These are phyloP conservation scores for Sigmodon hispidus DNA, from an alignment of 2,113 vertebrate genomes.

Conservation along the genomic window DNA sequence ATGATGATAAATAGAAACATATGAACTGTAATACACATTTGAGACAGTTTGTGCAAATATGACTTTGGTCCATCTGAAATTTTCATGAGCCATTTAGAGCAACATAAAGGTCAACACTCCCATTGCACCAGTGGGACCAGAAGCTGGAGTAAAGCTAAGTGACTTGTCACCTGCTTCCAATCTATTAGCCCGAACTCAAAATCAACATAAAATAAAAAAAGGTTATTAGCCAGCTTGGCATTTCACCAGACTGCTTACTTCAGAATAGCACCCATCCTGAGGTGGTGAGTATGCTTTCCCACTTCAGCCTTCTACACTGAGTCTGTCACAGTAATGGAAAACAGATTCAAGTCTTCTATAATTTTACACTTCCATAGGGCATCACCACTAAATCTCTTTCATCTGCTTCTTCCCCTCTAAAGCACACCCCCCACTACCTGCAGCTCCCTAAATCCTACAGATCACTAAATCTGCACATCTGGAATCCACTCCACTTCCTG, in stretches of 20 bases:
- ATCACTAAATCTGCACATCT: background rate
- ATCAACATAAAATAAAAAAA: background rate
- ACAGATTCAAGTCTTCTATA: background rate
- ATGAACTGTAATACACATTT: background rate
- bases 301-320: background rate
- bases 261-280: background rate
- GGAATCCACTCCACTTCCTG: background rate
- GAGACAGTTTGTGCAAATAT: background rate
- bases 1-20: background rate
- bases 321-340: background rate
- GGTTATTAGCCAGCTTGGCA: background rate
- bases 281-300: background rate
- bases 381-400: background rate
- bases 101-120: background rate
- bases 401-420: background rate
- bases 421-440: background rate
- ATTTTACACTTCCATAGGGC: background rate
- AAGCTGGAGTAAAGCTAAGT: background rate
- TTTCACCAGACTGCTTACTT: background rate
- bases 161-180: background rate
- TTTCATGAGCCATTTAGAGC: slow-evolving; percentile 30
- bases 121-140: background rate
- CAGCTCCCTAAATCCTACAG: background rate
- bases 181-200: background rate
- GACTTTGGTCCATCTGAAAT: slow-evolving; percentile 18